Percentiles rank a stretch among this genome's conserved stretches.
Evolutionary conservation across 2,113 vertebrate genomes (phyloP).

Genomic region (Mastomys coucha): DNA sequence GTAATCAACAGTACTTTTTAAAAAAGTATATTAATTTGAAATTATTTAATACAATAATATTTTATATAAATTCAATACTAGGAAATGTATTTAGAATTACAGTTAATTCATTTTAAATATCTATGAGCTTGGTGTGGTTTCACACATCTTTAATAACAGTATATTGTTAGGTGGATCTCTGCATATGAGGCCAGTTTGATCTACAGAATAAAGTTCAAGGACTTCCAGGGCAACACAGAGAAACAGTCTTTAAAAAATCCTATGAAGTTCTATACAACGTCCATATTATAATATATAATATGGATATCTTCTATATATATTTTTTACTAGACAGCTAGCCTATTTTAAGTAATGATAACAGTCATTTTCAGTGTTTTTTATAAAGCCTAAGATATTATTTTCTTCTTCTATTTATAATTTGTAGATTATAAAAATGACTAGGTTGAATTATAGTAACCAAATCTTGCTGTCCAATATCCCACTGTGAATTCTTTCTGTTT

Average conservation of each 20-base stretch:
- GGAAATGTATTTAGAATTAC: not conserved
- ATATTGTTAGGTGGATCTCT: not conserved
- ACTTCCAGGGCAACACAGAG: not conserved
- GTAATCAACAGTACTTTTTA: not conserved
- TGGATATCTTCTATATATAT: not conserved
- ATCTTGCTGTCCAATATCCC: not conserved
- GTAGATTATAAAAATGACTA: not conserved
- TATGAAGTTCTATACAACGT: not conserved
- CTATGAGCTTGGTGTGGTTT: not conserved
- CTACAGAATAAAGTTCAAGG: not conserved
- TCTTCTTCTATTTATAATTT: not conserved
- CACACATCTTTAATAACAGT: not conserved
- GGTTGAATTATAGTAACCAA: not conserved
- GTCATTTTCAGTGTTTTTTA: not conserved
- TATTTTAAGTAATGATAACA: not conserved
- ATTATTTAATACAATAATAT: not conserved
- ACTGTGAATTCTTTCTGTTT: not conserved
- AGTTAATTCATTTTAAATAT: slow-evolving; percentile 18
- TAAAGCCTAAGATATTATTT: not conserved
- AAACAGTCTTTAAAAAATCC: not conserved
- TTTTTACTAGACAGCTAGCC: not conserved
- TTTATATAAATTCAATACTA: not conserved
- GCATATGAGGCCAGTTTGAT: not conserved
- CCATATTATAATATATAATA: not conserved
- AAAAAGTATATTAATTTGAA: not conserved